phyloP scores from a whole-genome alignment of 2,888 invertebrate species.

The Merodon equestris region DNA sequence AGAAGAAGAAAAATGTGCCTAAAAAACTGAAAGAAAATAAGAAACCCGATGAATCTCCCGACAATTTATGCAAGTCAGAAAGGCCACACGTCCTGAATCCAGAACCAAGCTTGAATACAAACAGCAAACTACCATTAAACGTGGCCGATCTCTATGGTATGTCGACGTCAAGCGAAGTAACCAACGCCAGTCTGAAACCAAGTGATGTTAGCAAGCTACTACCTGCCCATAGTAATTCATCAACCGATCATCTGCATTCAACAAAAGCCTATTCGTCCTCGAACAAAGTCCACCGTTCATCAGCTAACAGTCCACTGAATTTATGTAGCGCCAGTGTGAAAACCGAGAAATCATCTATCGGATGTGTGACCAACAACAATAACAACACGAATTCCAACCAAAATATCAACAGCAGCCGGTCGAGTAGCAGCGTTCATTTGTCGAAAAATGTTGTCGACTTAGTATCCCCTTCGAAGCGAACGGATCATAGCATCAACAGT shows the following conservation, averaged over 20 bases:
- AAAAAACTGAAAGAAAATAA: slow-evolving; percentile 71
- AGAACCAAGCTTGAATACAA: slow-evolving; percentile 15
- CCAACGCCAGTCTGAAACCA: slow-evolving; percentile 31
- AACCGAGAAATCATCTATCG: slow-evolving; percentile 46
- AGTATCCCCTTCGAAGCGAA: slow-evolving; percentile 73
- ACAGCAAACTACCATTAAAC: slow-evolving; percentile 45
- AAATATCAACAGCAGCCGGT: slow-evolving; percentile 56
- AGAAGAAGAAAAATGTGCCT: slow-evolving; percentile 72
- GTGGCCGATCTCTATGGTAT: slow-evolving; percentile 40
- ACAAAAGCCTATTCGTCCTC: slow-evolving; percentile 57
- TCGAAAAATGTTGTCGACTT: slow-evolving; percentile 69
- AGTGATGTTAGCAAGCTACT: slow-evolving; percentile 46
- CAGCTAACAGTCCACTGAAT: slow-evolving; percentile 57
- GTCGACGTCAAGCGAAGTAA: slow-evolving; percentile 42
- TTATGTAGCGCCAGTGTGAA: slow-evolving; percentile 49
- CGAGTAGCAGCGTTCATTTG: slow-evolving; percentile 54
- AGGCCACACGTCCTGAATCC: slow-evolving; percentile 16
- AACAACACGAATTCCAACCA: slow-evolving; percentile 69
- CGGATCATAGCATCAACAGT: slow-evolving; percentile 77
- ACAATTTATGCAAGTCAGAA: slow-evolving; percentile 10
- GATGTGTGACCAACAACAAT: slow-evolving; percentile 55
- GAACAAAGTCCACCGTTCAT: slow-evolving; percentile 47
- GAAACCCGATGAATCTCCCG: slow-evolving; percentile 60
- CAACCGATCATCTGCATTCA: slow-evolving; percentile 60
- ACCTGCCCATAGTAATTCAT: slow-evolving; percentile 54